phyloP scores from a whole-genome alignment of 2,888 invertebrate species.

The Candidula unifasciata region DNA sequence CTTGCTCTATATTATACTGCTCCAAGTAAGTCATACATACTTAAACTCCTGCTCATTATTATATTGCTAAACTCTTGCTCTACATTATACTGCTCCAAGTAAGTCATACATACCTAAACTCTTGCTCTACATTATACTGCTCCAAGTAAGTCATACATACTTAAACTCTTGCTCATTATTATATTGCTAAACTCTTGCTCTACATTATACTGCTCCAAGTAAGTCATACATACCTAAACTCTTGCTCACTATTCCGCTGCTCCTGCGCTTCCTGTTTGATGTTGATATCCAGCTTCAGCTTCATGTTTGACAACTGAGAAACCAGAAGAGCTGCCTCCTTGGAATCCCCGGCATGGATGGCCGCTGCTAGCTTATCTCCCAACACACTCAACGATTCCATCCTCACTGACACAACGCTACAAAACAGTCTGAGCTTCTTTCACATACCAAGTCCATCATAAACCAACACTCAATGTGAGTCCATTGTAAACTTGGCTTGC shows the following conservation, averaged over 20 bases:
- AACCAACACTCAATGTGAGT: too few species aligned
- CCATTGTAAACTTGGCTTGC: too few species aligned
- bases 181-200: too few species aligned
- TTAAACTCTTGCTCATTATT: too few species aligned
- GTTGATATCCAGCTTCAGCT: constrained; percentile 40
- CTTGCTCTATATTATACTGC: too few species aligned
- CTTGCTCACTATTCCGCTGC: constrained; percentile 38
- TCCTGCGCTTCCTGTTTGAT: constrained; percentile 26
- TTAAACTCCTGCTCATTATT: too few species aligned
- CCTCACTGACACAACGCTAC: not conserved
- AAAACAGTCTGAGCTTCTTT: not conserved
- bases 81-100: too few species aligned
- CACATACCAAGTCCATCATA: too few species aligned
- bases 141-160: too few species aligned
- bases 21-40: too few species aligned
- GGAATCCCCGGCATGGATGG: constrained; percentile 42
- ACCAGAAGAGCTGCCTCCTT: constrained; percentile 22
- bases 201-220: too few species aligned
- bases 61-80: too few species aligned
- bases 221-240: constrained; percentile 35
- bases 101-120: constrained; percentile 35
- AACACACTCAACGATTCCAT: not conserved
- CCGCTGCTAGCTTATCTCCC: constrained; percentile 31
- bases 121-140: constrained; percentile 32
- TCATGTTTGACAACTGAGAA: constrained; percentile 9